A percentile compares a stretch with the other conserved stretches of the same genome.
phyloP scores from a whole-genome alignment of 2,888 invertebrate species.

The Euplagia quadripunctaria region DNA sequence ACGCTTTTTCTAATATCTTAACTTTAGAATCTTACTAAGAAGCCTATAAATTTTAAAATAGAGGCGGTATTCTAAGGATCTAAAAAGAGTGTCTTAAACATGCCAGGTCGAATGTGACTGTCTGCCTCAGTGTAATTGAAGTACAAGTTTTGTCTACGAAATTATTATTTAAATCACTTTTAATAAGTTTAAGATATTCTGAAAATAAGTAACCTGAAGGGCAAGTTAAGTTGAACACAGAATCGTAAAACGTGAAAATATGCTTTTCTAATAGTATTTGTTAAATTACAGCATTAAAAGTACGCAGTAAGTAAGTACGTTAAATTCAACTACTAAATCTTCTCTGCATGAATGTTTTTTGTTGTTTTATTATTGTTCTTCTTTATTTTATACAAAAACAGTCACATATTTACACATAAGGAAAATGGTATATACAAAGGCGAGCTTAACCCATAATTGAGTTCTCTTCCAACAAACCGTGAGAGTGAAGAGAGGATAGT shows the following conservation, averaged over 20 bases:
- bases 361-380: too few species aligned
- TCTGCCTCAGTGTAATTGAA: slow-evolving; percentile 57
- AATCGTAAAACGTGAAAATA: background rate
- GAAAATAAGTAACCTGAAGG: background rate
- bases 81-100: slow-evolving; percentile 16
- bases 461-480: too few species aligned
- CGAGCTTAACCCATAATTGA: too few species aligned
- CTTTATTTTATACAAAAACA: too few species aligned
- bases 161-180: slow-evolving; percentile 34
- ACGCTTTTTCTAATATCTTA: too few species aligned
- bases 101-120: slow-evolving; percentile 49
- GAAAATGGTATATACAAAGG: too few species aligned
- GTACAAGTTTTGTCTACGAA: slow-evolving; percentile 46
- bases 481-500: too few species aligned
- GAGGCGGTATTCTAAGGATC: slow-evolving; percentile 2
- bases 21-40: too few species aligned
- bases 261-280: background rate
- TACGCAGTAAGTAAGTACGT: too few species aligned
- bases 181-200: slow-evolving; percentile 19
- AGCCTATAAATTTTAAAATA: background rate
- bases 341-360: too few species aligned
- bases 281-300: background rate
- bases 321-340: too few species aligned
- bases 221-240: background rate
- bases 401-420: too few species aligned